Evolutionary conservation across 2,888 invertebrate species (phyloP), one percentile per base, ranked within the genome.

Genomic region (Meliscaeva auricollis): DNA sequence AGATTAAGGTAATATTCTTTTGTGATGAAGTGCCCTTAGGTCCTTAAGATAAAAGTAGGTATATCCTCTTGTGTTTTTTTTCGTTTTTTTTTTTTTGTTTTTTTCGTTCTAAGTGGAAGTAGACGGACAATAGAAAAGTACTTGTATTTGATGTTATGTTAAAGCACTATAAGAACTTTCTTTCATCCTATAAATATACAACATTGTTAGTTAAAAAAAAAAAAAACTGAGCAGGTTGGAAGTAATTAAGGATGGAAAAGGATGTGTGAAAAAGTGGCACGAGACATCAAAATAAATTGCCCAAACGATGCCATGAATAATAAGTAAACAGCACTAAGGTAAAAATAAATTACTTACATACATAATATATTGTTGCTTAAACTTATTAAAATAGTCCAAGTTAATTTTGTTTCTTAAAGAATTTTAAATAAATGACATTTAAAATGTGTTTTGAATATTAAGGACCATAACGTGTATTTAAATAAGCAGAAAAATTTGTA

Each of bases 1-100:
- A 78, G 72, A 78, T 78, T 64, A 48, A 38, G 72, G 32, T 78
- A 78, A 78, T 78, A 56, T 41, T 62, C 64, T 62, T 70, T 54
- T 54, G 52, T 60, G 50, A 56, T 56, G 35, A 38, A 78, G 78
- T 78, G 72, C 38, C 64, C 64, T 41, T 69, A 58, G 58, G 58
- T 32, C 38, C n/a, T 64, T 48, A 6, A 30, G 64, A 32, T 64
- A 48, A 64, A 64, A 62, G 48, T 58, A 58, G 58, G 20, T 48
- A 64, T 48, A 46, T 48, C 70, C 41, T 69, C 44, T 32, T 38
- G n/a, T 22, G 2, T 7, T 35, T 20, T 8, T 35, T 60, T n/a
- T 26, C 30, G 2, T 9, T 22, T 60, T 60, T 26, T 30, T 64
- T 15, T 7, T 15, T n/a, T 26, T 46, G 2, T 9, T 22, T 60